A percentile compares a stretch with the other conserved stretches of the same genome.
phyloP scores from a whole-genome alignment of 2,113 vertebrate species.

The Lethenteron camtschaticum region DNA sequence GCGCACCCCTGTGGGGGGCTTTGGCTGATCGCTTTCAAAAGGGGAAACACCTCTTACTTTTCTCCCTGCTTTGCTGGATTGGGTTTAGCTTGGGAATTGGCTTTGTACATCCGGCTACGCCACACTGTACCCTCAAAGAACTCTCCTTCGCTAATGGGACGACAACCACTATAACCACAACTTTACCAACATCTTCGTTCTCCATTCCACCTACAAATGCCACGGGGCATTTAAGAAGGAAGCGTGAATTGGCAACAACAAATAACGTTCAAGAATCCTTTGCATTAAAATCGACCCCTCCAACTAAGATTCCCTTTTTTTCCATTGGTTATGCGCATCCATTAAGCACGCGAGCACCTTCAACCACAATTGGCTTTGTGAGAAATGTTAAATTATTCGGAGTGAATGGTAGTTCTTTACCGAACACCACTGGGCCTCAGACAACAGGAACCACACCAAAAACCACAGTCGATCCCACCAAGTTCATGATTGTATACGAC shows the following conservation, averaged over 20 bases:
- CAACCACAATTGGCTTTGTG: too few relatives aligned
- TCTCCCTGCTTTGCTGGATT: conserved; percentile 81
- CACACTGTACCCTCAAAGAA: background rate
- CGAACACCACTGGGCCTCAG: conserved; percentile 10
- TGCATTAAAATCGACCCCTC: background rate
- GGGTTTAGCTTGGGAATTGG: conserved; percentile 77
- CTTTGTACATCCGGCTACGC: conserved; percentile 55
- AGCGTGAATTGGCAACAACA: background rate
- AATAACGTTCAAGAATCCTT: too few relatives aligned
- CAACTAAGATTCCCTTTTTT: too few relatives aligned
- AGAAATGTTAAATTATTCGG: too few relatives aligned
- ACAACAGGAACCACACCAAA: conserved; percentile 17
- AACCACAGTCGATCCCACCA: conserved; percentile 20
- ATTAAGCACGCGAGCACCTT: background rate
- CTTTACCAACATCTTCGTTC: too few relatives aligned
- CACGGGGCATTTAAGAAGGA: background rate
- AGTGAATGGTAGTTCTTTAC: too few relatives aligned
- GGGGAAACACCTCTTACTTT: conserved; percentile 67
- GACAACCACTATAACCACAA: too few relatives aligned
- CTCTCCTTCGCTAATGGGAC: background rate
- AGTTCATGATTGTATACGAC: conserved; percentile 27
- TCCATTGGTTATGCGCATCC: background rate
- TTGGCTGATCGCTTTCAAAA: conserved; percentile 81
- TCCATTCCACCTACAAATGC: too few relatives aligned
- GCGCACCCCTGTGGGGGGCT: conserved; percentile 89